Percentiles rank a stretch among this genome's conserved stretches.
These are phyloP conservation scores for Phoxinus dragarum DNA, from an alignment of 2,797 vertebrate species.

Conservation along the genomic window DNA sequence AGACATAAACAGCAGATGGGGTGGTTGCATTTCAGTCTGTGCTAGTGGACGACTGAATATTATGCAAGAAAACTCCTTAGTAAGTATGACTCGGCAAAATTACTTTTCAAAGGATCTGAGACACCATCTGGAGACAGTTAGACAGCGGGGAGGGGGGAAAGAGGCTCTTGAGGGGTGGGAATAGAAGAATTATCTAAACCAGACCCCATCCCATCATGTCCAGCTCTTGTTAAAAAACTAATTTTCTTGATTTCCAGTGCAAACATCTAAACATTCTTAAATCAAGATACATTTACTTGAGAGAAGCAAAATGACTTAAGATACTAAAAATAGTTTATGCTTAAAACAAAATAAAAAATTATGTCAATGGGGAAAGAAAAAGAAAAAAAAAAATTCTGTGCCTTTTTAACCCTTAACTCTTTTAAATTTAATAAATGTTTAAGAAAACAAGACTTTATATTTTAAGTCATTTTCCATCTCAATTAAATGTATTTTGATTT, in stretches of 20 bases:
- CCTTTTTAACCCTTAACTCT: neutral
- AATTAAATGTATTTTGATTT: no score
- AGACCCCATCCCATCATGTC: neutral
- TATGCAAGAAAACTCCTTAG: constrained; percentile 6
- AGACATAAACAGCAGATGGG: neutral
- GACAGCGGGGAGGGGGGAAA: neutral
- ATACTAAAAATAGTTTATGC: neutral
- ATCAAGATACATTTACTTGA: neutral
- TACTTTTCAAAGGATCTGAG: neutral
- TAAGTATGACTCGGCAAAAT: constrained; percentile 48
- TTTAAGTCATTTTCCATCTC: neutral
- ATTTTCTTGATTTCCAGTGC: neutral
- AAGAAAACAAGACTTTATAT: neutral
- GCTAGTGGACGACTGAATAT: neutral
- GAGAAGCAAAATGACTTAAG: neutral
- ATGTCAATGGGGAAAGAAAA: neutral
- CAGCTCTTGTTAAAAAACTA: neutral
- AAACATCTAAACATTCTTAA: neutral
- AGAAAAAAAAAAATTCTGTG: no score
- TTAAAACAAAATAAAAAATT: neutral
- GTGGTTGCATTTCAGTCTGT: neutral
- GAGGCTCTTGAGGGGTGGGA: neutral
- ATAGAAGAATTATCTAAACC: constrained; percentile 22
- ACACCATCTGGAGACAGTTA: constrained; percentile 58
- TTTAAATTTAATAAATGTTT: neutral